Conservation (phyloP, 2,113 vertebrate genomes). For the Salvelinus sp. region DNA sequence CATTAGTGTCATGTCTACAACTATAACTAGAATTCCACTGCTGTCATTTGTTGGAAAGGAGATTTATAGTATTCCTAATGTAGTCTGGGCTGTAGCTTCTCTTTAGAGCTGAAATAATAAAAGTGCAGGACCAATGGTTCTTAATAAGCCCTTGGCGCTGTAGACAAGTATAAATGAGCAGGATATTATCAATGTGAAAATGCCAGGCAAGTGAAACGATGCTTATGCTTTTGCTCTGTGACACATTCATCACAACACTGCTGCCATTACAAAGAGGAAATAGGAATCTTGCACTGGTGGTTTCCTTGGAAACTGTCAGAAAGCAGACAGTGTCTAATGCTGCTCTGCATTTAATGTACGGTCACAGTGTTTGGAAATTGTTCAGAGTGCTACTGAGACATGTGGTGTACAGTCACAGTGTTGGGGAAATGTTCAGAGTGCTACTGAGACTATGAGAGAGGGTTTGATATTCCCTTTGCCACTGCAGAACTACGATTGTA, state of each 20-base stretch:
- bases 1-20: neutral
- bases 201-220: conserved; percentile 44
- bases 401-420: too few species aligned
- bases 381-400: neutral
- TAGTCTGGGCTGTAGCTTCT: neutral
- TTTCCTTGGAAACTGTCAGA: conserved; percentile 70
- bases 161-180: conserved; percentile 21
- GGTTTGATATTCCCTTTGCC: conserved; percentile 8
- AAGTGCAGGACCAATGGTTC: conserved; percentile 37
- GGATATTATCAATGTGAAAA: conserved; percentile 59
- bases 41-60: neutral
- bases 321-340: conserved; percentile 49
- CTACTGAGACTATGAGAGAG: neutral
- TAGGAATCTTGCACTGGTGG: conserved; percentile 45
- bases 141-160: conserved; percentile 51
- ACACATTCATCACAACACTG: conserved; percentile 64
- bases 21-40: too few species aligned
- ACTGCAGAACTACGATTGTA: neutral
- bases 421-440: neutral
- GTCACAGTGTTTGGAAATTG: conserved; percentile 10
- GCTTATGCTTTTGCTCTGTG: conserved; percentile 61
- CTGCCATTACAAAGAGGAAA: conserved; percentile 60
- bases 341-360: conserved; percentile 46
- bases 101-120: conserved; percentile 43
- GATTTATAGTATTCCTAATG: neutral